Percentiles rank a stretch among this genome's conserved stretches.
Conservation (phyloP, 2,888 invertebrate genomes). For the Brenthis hecate region DNA sequence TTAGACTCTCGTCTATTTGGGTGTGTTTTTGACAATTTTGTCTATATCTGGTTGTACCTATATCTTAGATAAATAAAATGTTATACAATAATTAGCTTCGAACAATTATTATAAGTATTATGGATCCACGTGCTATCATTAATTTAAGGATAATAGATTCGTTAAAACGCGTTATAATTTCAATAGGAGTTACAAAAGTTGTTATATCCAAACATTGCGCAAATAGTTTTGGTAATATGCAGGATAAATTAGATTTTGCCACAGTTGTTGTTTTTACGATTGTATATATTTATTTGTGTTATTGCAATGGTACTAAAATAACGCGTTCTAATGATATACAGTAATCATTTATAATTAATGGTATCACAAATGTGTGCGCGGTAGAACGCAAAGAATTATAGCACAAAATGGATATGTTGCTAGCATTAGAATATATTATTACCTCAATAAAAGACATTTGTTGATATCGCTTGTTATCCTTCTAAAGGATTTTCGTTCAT, state of each 20-base stretch:
- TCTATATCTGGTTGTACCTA: constrained; percentile 51
- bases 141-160: constrained; percentile 28
- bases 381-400: constrained; percentile 63
- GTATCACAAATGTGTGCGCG: constrained; percentile 49
- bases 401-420: constrained; percentile 65
- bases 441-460: constrained; percentile 75
- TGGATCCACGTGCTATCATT: constrained; percentile 57
- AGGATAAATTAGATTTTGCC: no score
- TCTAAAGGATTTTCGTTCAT: constrained; percentile 72
- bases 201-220: neutral
- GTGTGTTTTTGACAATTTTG: constrained; percentile 57
- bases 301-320: constrained; percentile 25
- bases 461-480: constrained; percentile 78
- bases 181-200: neutral
- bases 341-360: constrained; percentile 46
- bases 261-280: neutral
- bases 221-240: no score
- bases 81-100: constrained; percentile 58
- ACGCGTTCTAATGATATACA: constrained; percentile 52
- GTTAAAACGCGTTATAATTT: constrained; percentile 32
- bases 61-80: constrained; percentile 55
- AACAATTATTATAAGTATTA: constrained; percentile 47
- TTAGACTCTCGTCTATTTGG: constrained; percentile 51
- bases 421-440: constrained; percentile 56
- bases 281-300: neutral